Evolutionary conservation across 1,140 invertebrate genomes (phyloP).

Genomic region (Aphidius gifuensis): DNA sequence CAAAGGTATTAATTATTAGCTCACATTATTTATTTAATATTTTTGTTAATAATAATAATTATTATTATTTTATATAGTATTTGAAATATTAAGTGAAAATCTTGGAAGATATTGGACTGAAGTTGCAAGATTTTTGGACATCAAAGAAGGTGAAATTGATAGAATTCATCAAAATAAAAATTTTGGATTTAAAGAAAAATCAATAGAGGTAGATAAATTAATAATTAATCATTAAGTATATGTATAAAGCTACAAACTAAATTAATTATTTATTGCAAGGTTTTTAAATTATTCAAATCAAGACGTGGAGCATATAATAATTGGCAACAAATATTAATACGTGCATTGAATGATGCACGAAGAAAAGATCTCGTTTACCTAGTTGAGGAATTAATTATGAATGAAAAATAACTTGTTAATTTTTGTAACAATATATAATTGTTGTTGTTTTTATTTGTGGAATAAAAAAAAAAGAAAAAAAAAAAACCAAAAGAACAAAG

Average conservation of each 20-base stretch:
- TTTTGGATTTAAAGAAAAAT: slow-evolving; percentile 33
- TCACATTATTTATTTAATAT: slow-evolving; percentile 7
- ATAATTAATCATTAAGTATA: slow-evolving; percentile 10
- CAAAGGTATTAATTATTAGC: not conserved
- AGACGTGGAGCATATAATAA: slow-evolving; percentile 21
- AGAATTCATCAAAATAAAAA: slow-evolving; percentile 45
- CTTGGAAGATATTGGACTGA: slow-evolving; percentile 58
- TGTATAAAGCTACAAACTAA: not conserved
- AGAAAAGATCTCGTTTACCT: slow-evolving; percentile 42
- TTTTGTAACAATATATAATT: slow-evolving; percentile 3
- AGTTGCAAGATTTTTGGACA: slow-evolving; percentile 54
- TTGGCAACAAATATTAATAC: slow-evolving; percentile 40
- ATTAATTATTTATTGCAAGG: slow-evolving; percentile 32
- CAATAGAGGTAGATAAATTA: slow-evolving; percentile 31
- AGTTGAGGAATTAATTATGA: slow-evolving; percentile 30
- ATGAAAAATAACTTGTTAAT: slow-evolving; percentile 7
- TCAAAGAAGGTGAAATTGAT: slow-evolving; percentile 56
- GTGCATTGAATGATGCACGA: slow-evolving; percentile 39
- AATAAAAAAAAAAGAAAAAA: not conserved
- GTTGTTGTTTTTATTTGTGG: slow-evolving; percentile 5
- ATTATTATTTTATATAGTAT: slow-evolving; percentile 35
- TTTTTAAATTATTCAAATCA: slow-evolving; percentile 35
- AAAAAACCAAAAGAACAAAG: slow-evolving; percentile 11
- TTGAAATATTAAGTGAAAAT: slow-evolving; percentile 41
- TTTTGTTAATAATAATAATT: not conserved